Evolutionary conservation across 2,797 vertebrate species (phyloP).

Genomic region (Danio albolineatus): DNA sequence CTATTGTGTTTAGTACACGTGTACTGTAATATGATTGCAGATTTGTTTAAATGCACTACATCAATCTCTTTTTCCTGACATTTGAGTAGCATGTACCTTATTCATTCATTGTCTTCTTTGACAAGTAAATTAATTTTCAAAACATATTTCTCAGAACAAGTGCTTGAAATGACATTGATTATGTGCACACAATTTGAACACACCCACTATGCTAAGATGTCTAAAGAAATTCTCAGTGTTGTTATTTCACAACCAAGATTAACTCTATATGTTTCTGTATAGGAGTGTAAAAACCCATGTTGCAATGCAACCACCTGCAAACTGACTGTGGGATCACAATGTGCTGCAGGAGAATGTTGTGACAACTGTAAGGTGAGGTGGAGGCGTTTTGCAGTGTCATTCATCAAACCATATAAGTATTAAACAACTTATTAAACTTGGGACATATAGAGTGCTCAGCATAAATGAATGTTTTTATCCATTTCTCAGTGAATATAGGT

Average conservation of each 20-base stretch:
- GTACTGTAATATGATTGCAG: not conserved
- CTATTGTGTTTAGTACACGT: not conserved
- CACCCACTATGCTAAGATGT: not conserved
- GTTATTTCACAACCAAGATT: slow-evolving; percentile 3
- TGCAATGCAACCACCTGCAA: slow-evolving; percentile 80
- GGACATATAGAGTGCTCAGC: no score
- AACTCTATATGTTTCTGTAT: slow-evolving; percentile 4
- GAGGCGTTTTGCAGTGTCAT: not conserved
- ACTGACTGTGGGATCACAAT: slow-evolving; percentile 66
- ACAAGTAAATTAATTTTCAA: not conserved
- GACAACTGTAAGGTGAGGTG: slow-evolving; percentile 75
- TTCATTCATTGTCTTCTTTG: not conserved
- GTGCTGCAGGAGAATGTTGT: slow-evolving; percentile 78
- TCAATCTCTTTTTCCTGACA: not conserved
- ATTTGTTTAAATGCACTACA: not conserved
- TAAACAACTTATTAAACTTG: not conserved
- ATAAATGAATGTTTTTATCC: no score
- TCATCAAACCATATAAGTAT: not conserved
- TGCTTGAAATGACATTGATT: not conserved
- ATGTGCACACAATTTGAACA: not conserved
- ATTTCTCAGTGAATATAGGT: no score
- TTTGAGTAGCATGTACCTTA: not conserved
- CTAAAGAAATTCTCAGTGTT: not conserved
- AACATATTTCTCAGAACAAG: not conserved
- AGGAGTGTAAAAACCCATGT: slow-evolving; percentile 80